These are phyloP conservation scores for Aythya baeri DNA, from an alignment of 2,113 vertebrate species.

Conservation along the genomic window DNA sequence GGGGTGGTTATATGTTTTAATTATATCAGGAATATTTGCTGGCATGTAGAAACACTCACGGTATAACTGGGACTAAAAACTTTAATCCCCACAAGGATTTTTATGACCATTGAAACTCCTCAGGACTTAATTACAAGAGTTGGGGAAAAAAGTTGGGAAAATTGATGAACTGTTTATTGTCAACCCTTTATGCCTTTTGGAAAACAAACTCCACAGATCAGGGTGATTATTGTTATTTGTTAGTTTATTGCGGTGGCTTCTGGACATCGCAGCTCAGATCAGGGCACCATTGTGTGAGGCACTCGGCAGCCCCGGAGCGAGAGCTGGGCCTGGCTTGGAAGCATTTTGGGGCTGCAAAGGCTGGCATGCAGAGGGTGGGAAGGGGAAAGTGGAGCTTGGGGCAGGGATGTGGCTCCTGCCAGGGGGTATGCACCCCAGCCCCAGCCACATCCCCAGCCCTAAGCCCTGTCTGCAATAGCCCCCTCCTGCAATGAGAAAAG, in stretches of 20 bases:
- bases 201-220: not conserved
- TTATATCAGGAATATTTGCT: constrained; percentile 40
- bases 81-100: constrained; percentile 27
- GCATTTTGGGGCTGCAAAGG: not conserved
- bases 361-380: not conserved
- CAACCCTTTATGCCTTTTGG: constrained; percentile 1
- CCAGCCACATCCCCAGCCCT: not conserved
- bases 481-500: not conserved
- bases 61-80: not conserved
- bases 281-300: not conserved
- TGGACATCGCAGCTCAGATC: constrained; percentile 4
- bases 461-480: not conserved
- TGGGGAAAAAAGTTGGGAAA: constrained; percentile 30
- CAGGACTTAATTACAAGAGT: constrained; percentile 28
- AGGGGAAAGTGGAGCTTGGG: not conserved
- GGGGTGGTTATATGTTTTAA: not conserved
- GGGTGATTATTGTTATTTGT: constrained; percentile 37
- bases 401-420: not conserved
- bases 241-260: constrained; percentile 23
- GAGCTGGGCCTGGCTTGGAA: not conserved
- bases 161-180: constrained; percentile 53
- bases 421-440: not conserved
- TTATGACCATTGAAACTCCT: not conserved
- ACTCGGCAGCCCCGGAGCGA: rapidly evolving
- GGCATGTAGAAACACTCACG: not conserved